These are phyloP conservation scores for Hypsopygia costalis DNA, from an alignment of 2,888 invertebrate species.

Conservation along the genomic window DNA sequence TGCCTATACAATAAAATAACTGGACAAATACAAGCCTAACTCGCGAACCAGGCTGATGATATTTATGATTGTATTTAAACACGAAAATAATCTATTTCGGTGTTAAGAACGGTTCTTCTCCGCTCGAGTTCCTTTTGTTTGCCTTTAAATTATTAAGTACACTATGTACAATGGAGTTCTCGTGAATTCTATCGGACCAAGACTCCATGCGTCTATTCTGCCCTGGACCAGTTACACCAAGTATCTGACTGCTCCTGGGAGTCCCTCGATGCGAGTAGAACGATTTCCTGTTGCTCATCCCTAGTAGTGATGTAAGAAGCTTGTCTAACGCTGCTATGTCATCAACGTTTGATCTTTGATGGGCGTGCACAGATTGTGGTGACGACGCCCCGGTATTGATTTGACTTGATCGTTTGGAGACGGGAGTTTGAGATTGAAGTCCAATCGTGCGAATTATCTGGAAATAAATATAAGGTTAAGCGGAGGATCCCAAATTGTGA, in stretches of 20 bases:
- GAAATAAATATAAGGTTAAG: constrained; percentile 17
- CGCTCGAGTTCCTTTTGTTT: constrained; percentile 49
- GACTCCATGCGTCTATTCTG: constrained; percentile 52
- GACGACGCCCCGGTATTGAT: constrained; percentile 49
- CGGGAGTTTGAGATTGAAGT: constrained; percentile 46
- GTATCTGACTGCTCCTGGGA: constrained; percentile 53
- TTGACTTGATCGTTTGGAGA: constrained; percentile 49
- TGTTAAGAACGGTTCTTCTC: constrained; percentile 63
- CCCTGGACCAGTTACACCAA: constrained; percentile 38
- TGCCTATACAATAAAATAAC: too few species aligned
- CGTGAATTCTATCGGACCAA: constrained; percentile 68
- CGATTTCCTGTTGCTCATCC: constrained; percentile 58
- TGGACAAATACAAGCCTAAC: too few species aligned
- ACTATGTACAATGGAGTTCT: constrained; percentile 61
- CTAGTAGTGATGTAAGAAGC: constrained; percentile 81
- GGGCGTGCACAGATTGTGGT: constrained; percentile 28
- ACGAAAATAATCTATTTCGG: constrained; percentile 41
- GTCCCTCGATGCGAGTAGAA: constrained; percentile 58
- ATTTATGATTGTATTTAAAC: too few species aligned
- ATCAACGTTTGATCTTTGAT: constrained; percentile 61
- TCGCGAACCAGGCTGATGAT: too few species aligned
- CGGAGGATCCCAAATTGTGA: too few species aligned
- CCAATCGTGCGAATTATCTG: constrained; percentile 62
- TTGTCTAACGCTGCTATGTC: constrained; percentile 84
- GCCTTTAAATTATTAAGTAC: constrained; percentile 57